Percentiles rank a stretch among this genome's conserved stretches.
Conservation (phyloP, 2,888 invertebrate genomes). For the Rhamnusium bicolor region DNA sequence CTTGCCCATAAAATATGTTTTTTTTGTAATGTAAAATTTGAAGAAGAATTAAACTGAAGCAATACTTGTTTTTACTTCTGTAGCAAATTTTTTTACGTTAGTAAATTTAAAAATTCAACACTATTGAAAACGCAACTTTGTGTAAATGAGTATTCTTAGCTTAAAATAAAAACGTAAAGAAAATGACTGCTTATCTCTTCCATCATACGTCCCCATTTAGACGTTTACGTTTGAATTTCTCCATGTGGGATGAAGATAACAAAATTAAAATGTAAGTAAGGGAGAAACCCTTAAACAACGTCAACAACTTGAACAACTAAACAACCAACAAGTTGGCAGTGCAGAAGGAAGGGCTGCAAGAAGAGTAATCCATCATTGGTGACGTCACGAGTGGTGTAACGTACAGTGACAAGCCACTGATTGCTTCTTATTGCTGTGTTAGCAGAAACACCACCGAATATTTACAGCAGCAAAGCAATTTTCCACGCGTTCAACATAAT, state of each 20-base stretch:
- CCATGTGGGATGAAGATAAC: constrained; percentile 2
- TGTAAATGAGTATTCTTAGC: background rate
- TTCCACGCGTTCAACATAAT: too few relatives aligned
- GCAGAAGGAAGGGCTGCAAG: constrained; percentile 61
- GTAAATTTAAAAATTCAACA: too few relatives aligned
- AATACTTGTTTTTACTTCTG: too few relatives aligned
- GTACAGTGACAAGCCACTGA: constrained; percentile 71
- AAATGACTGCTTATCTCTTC: background rate
- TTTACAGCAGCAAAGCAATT: too few relatives aligned
- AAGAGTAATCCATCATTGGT: constrained; percentile 65
- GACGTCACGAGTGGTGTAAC: constrained; percentile 70
- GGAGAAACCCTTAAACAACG: constrained; percentile 50
- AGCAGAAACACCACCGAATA: constrained; percentile 60
- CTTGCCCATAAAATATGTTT: too few relatives aligned
- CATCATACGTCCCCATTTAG: background rate
- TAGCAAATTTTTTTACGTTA: too few relatives aligned
- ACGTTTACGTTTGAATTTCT: background rate
- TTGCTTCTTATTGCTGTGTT: constrained; percentile 73
- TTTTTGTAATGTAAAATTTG: too few relatives aligned
- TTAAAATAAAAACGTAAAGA: background rate
- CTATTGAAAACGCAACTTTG: too few relatives aligned
- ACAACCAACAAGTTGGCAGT: constrained; percentile 67
- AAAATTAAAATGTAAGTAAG: constrained; percentile 46
- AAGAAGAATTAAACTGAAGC: too few relatives aligned
- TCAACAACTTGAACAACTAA: constrained; percentile 59